Conservation (phyloP, 2,113 vertebrate genomes). For the Paramormyrops kingsleyae region DNA sequence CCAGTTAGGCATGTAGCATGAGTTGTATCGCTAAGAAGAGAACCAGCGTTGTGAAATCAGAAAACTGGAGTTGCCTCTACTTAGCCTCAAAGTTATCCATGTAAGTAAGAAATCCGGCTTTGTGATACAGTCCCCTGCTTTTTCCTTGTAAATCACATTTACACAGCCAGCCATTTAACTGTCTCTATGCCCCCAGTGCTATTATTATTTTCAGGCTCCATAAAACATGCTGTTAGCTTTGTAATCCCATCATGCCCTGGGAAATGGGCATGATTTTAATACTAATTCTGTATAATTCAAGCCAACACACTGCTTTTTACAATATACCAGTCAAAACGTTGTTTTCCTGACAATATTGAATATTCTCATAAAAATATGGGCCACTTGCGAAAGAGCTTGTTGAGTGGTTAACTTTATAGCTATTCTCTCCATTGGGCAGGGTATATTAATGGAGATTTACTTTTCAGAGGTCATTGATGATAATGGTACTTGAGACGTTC, state of each 20-base stretch:
- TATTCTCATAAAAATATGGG: background rate
- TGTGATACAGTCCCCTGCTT: background rate
- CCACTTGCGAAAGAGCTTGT: background rate
- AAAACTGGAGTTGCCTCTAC: background rate
- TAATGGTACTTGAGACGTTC: background rate
- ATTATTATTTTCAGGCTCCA: background rate
- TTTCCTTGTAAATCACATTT: background rate
- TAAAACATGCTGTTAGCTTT: background rate
- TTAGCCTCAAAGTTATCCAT: background rate
- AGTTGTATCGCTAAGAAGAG: background rate
- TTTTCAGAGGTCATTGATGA: background rate
- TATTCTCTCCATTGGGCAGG: background rate
- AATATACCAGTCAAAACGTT: background rate
- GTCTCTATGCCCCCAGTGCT: background rate
- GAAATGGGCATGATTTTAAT: background rate
- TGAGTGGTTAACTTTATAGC: background rate
- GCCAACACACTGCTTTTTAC: background rate
- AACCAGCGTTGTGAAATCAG: background rate
- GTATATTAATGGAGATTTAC: background rate
- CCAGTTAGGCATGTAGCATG: background rate
- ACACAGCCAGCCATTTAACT: background rate
- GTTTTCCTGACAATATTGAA: background rate
- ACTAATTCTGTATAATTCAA: background rate
- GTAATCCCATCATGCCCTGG: background rate
- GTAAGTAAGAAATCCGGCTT: background rate